phyloP scores from a whole-genome alignment of 2,797 vertebrate species.

The Microctenopoma steveboyesi region DNA sequence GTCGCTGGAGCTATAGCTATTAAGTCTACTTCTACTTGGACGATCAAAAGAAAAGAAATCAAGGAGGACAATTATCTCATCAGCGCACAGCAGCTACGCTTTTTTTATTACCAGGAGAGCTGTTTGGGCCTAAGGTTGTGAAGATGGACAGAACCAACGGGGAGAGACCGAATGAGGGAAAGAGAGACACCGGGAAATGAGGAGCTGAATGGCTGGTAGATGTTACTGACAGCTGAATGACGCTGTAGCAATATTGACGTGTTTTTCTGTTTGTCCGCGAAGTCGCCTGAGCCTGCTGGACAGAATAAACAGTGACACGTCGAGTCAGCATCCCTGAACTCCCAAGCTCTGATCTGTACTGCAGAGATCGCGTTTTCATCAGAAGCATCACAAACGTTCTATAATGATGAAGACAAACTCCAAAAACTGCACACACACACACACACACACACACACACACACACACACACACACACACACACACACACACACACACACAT shows the following conservation, averaged over 20 bases:
- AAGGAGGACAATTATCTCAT: not conserved
- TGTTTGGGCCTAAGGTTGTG: slow-evolving; percentile 22
- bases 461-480: not conserved
- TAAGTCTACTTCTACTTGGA: not conserved
- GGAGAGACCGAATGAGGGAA: slow-evolving; percentile 22
- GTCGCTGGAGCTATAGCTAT: slow-evolving; percentile 6
- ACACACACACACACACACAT: not conserved
- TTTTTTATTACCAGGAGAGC: slow-evolving; percentile 11
- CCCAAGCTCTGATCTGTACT: slow-evolving; percentile 24
- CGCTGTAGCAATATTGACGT: slow-evolving; percentile 6
- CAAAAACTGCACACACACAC: not conserved
- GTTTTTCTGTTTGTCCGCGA: slow-evolving; percentile 12
- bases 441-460: too few species aligned
- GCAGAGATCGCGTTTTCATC: slow-evolving; percentile 23
- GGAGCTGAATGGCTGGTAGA: slow-evolving; percentile 30
- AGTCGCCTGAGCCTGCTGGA: slow-evolving; percentile 17
- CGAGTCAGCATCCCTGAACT: slow-evolving; percentile 38
- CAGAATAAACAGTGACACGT: slow-evolving; percentile 31
- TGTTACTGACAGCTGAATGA: slow-evolving; percentile 36
- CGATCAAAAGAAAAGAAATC: not conserved
- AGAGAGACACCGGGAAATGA: slow-evolving; percentile 39
- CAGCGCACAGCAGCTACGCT: slow-evolving; percentile 2
- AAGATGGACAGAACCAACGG: slow-evolving; percentile 27
- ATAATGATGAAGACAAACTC: not conserved
- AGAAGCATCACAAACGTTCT: slow-evolving; percentile 19